Evolutionary conservation across 1,140 invertebrate genomes (phyloP).

Genomic region (Choristoneura fumiferana): DNA sequence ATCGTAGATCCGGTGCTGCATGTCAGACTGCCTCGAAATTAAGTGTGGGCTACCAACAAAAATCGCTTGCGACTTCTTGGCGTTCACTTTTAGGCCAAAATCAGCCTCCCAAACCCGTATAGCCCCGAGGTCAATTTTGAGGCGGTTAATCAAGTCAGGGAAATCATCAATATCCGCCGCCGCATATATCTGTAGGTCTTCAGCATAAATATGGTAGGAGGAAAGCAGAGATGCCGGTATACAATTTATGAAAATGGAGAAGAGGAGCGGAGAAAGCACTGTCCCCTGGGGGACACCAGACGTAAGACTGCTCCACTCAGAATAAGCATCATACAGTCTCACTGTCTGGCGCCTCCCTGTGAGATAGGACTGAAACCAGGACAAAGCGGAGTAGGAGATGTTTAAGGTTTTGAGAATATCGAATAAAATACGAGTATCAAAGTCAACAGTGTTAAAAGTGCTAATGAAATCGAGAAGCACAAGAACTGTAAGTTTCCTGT

Average conservation of each 20-base stretch:
- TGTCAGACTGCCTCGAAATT: background rate
- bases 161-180: background rate
- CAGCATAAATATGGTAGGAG: conserved; percentile 1
- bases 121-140: background rate
- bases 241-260: background rate
- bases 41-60: background rate
- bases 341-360: background rate
- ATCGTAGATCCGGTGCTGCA: no score
- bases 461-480: no score
- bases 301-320: background rate
- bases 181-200: conserved; percentile 4
- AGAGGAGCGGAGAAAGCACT: background rate
- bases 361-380: background rate
- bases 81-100: background rate
- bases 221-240: background rate
- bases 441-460: no score
- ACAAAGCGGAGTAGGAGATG: background rate
- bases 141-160: background rate
- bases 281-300: background rate
- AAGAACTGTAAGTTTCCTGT: no score
- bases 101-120: background rate
- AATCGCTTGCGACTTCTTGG: conserved; percentile 3
- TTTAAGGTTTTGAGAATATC: background rate
- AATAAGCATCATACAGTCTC: background rate
- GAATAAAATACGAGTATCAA: background rate